Evolutionary conservation across 1,140 invertebrate species (phyloP), one percentile per base, ranked within the genome.

Genomic region (Hycleus phaleratus): DNA sequence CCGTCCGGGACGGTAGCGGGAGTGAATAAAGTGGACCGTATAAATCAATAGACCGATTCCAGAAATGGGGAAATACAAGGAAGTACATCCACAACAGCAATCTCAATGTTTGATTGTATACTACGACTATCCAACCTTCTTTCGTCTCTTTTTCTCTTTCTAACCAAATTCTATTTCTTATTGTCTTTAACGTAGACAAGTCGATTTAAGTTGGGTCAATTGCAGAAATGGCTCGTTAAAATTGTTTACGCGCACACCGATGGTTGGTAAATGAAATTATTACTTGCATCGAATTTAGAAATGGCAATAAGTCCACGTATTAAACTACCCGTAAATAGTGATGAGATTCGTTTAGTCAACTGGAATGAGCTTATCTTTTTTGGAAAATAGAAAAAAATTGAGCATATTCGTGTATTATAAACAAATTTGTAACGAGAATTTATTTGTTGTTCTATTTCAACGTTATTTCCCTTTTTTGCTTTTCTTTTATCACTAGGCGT

Each of bases 11-110:
- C 51, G 45, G 46, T 46, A 53, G 51, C 32, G 45, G 51, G 51
- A 53, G 51, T 44, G 51, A 53, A 32, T 32, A 32, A 51, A 53
- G 56, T 59, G 52, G 56, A 56, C 46, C 40, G 62, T 60, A 64
- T 64, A 64, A 60, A 64, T 60, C 62, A 64, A 64, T 60, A 64
- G 62, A 61, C 58, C 60, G 55, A 62, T 55, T 56, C 57, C 57
- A 50, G 44, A 52, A 49, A 45, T 32, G 47, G 48, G 56, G 49
- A 46, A 46, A 58, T 59, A 52, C 46, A 32, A 32, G 7, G 32
- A 32, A 32, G 18, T 18, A 18, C 18, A 61, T 61, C 56, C 49
- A 57, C 32, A 32, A 7, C 49, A 58, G 59, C 55, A 61, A 61
- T 61, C 59, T 61, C 59, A 55, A 61, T 61, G 59, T 61, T 61